Percentiles rank a stretch among this genome's conserved stretches.
Evolutionary conservation across 2,888 invertebrate genomes (phyloP).

Genomic region (Volucella inanis): DNA sequence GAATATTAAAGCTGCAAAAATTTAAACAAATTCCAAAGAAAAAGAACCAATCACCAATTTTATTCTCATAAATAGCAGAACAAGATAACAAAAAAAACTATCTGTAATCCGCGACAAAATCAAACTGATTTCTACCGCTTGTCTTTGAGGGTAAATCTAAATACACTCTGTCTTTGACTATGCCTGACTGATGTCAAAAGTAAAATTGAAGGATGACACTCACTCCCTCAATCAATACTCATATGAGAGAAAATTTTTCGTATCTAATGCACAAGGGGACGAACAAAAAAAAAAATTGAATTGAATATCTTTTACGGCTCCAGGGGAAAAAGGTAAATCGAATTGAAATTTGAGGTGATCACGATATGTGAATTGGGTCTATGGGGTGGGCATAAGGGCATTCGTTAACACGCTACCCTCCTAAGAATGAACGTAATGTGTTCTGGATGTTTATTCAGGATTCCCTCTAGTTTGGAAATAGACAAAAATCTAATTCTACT

Average conservation of each 20-base stretch:
- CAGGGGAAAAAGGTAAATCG: constrained; percentile 36
- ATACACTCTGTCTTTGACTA: constrained; percentile 29
- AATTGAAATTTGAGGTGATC: constrained; percentile 67
- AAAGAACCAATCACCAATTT: background rate
- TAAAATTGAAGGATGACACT: background rate
- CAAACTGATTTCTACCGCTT: constrained; percentile 32
- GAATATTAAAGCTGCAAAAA: constrained; percentile 81
- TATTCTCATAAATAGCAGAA: background rate
- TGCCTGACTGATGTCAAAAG: constrained; percentile 18
- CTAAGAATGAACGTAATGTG: constrained; percentile 12
- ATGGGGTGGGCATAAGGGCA: constrained; percentile 67
- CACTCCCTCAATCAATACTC: constrained; percentile 50
- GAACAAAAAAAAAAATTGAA: constrained; percentile 12
- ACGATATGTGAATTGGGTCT: constrained; percentile 54
- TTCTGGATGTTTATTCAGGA: background rate
- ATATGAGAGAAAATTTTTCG: constrained; percentile 30
- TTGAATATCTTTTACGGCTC: constrained; percentile 42
- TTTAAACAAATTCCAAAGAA: background rate
- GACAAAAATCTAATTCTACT: no score
- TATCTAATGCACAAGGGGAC: constrained; percentile 11
- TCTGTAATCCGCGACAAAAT: constrained; percentile 31
- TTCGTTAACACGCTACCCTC: constrained; percentile 39
- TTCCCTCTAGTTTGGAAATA: background rate
- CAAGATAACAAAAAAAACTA: constrained; percentile 15
- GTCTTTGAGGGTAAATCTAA: constrained; percentile 28